A percentile compares a stretch with the other conserved stretches of the same genome.
These are phyloP conservation scores for Mohoua ochrocephala DNA, from an alignment of 2,113 vertebrate genomes.

Conservation along the genomic window DNA sequence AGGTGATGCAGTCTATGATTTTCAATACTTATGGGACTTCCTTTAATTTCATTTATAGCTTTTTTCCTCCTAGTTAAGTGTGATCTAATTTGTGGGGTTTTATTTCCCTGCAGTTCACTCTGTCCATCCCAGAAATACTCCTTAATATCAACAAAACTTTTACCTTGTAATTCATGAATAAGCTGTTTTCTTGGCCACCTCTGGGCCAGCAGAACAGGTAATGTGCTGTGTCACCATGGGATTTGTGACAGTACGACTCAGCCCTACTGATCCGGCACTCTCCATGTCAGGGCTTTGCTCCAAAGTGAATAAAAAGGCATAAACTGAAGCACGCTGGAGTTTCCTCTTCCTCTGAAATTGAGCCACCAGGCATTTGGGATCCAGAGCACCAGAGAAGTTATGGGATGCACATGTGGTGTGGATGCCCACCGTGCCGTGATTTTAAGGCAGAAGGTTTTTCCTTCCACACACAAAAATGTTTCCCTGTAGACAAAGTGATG, in stretches of 20 bases:
- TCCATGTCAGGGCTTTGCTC: neutral
- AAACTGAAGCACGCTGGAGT: neutral
- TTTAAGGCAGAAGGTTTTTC: neutral
- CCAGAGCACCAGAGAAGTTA: neutral
- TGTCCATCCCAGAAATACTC: neutral
- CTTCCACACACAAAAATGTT: neutral
- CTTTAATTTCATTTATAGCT: neutral
- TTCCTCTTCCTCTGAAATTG: neutral
- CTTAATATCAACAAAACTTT: neutral
- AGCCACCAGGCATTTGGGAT: neutral
- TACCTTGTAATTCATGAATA: neutral
- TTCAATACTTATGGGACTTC: neutral
- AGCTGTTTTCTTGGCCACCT: neutral
- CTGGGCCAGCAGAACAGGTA: neutral
- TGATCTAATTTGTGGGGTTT: neutral
- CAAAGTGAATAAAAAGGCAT: neutral
- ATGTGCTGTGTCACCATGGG: neutral
- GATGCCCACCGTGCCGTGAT: accelerated
- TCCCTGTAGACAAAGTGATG: neutral
- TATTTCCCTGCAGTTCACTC: neutral
- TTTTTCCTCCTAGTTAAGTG: neutral
- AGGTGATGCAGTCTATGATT: neutral
- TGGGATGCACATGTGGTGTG: accelerated
- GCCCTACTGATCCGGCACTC: neutral
- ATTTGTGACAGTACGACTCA: neutral